Base-by-base conservation (phyloP, 2,113 vertebrate genomes). In the Trinectes maculatus region DNA sequence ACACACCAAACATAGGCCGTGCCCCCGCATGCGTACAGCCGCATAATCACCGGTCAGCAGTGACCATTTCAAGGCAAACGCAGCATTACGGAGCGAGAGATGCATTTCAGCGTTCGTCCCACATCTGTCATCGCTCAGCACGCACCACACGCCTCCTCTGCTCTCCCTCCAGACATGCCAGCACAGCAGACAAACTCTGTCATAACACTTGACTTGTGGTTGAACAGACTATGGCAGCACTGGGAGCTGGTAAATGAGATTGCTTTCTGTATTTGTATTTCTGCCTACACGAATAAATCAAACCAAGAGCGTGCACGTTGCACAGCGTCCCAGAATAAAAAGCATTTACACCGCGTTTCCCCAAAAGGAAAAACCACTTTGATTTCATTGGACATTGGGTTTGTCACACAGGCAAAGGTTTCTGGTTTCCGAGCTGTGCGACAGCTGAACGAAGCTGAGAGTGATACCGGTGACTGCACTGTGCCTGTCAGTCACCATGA, bases 401-500 rank as follows among this genome's bases (percentile, higher is more conserved):
- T 6, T 16, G 51, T 77, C 74, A 73, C 59, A 16, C 4, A 63
- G 74, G 70, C 67, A 36, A 58, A 85, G 56, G 68, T 82, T 61
- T 86, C 70, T 18, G 12, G 67, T 78, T 76, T 75, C 37, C 28
- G 29, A n/a, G 60, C 31, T 46, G 39, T 44, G 37, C 68, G 80
- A 79, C 60, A 59, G 77, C 44, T 34, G 16, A 73, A 46, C 61
- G 64, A 71, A 74, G 40, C 49, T 18, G 46, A 69, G 56, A 46
- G 68, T 21, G 63, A 66, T 60, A 40, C 61, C 36, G 70, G 71
- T 36, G 22, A 43, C 75, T 77, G 76, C 68, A 60, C 68, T 74
- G 79, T 6, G 44, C 57, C 56, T 93, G 95, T 94, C 95, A 94
- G 89, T 96, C 94, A 94, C 66, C n/a, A n/a, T n/a, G n/a, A n/a